A percentile compares a stretch with the other conserved stretches of the same genome.
These are phyloP conservation scores for Cyphomyrmex costatus DNA, from an alignment of 1,140 invertebrate genomes.

Conservation along the genomic window DNA sequence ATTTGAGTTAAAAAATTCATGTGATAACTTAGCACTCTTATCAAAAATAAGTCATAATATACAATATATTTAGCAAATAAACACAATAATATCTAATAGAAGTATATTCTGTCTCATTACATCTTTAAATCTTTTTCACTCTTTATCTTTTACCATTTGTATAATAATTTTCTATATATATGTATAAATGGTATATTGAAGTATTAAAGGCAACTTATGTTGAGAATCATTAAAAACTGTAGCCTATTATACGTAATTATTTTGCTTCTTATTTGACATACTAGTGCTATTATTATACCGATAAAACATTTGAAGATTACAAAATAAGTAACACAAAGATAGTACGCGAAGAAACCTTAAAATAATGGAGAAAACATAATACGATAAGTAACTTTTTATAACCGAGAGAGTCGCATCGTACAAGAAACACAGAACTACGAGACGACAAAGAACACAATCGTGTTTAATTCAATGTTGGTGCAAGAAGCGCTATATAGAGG, in stretches of 20 bases:
- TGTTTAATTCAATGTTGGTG: neutral
- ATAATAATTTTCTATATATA: neutral
- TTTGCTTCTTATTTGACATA: neutral
- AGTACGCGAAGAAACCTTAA: neutral
- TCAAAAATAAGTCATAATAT: neutral
- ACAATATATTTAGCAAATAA: neutral
- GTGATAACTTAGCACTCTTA: neutral
- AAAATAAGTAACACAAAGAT: neutral
- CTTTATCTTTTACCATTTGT: neutral
- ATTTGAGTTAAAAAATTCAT: neutral
- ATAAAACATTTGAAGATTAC: neutral
- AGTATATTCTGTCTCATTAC: neutral
- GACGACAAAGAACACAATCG: neutral
- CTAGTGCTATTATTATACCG: neutral
- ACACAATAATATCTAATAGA: neutral
- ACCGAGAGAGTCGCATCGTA: constrained; percentile 21
- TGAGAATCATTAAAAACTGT: neutral
- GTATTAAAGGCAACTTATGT: neutral
- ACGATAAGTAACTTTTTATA: constrained; percentile 7
- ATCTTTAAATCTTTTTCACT: neutral
- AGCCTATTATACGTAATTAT: neutral
- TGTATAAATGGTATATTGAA: neutral
- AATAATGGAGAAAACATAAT: neutral
- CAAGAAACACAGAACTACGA: constrained; percentile 25
- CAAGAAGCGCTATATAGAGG: neutral